phyloP scores from a whole-genome alignment of 2,888 invertebrate genomes.

The Dendrolimus pini region DNA sequence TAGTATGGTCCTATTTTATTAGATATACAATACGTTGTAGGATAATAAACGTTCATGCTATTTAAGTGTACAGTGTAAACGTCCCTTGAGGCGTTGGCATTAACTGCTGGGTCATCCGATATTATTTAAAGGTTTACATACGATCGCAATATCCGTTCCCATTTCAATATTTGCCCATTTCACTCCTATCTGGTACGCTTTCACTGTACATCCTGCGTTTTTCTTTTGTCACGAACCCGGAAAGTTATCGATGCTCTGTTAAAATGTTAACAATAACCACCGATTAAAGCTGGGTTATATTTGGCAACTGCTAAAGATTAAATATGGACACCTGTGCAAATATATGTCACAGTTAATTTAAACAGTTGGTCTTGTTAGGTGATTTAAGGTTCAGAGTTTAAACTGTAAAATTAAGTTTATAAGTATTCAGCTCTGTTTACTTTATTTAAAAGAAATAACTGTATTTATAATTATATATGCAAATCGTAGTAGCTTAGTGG shows the following conservation, averaged over 20 bases:
- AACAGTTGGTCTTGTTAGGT: not conserved
- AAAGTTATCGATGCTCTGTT: not conserved
- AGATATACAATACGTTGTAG: no score
- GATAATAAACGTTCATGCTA: no score
- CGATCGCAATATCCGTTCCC: not conserved
- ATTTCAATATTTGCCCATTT: not conserved
- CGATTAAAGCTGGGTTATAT: not conserved
- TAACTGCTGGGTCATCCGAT: not conserved
- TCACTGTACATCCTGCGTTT: not conserved
- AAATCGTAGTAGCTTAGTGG: no score
- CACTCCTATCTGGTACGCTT: not conserved
- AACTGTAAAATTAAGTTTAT: no score
- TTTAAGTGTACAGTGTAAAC: no score
- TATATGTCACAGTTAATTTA: not conserved
- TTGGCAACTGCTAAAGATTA: not conserved
- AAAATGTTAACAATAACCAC: not conserved
- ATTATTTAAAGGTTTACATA: conserved; percentile 3
- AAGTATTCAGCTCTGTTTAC: no score
- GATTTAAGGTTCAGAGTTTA: no score
- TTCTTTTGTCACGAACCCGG: not conserved
- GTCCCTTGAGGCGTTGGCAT: not conserved
- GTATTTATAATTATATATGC: no score
- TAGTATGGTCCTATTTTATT: no score
- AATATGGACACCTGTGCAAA: not conserved
- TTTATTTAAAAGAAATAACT: no score